Evolutionary conservation across 1,140 invertebrate species (phyloP).

Genomic region (Sinella curviseta): DNA sequence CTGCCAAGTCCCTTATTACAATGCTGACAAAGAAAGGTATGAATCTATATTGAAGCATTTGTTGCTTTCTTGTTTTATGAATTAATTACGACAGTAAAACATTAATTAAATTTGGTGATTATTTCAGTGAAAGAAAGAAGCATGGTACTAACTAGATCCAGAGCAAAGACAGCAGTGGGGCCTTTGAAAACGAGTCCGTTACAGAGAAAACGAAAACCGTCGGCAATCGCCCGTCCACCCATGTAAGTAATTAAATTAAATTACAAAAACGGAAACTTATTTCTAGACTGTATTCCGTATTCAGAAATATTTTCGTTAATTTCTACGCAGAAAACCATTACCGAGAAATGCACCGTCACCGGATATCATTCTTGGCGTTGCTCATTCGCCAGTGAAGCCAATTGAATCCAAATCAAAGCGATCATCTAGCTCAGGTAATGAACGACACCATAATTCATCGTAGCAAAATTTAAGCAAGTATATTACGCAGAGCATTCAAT

Average conservation of each 20-base stretch:
- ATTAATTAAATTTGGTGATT: neutral
- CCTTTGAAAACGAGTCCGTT: slow-evolving; percentile 12
- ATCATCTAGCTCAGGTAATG: neutral
- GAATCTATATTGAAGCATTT: too few relatives aligned
- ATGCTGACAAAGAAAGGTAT: slow-evolving; percentile 52
- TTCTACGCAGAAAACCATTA: neutral
- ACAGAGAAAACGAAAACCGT: neutral
- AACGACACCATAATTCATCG: too few relatives aligned
- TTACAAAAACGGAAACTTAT: too few relatives aligned
- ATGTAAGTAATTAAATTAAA: slow-evolving; percentile 5
- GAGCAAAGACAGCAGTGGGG: slow-evolving; percentile 7
- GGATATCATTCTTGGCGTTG: slow-evolving; percentile 46
- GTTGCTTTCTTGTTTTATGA: neutral
- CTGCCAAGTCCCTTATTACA: slow-evolving; percentile 48
- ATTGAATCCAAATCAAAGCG: neutral
- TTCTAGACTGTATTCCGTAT: neutral
- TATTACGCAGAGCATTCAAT: neutral
- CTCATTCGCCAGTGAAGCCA: neutral
- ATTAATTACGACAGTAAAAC: neutral
- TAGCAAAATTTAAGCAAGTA: too few relatives aligned
- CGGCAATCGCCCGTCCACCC: slow-evolving; percentile 5
- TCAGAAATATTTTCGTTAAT: neutral
- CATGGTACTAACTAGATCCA: slow-evolving; percentile 49
- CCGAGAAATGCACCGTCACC: slow-evolving; percentile 48
- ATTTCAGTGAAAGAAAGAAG: slow-evolving; percentile 50